These are phyloP conservation scores for Odontesthes bonariensis DNA, from an alignment of 2,113 vertebrate species.

Conservation along the genomic window DNA sequence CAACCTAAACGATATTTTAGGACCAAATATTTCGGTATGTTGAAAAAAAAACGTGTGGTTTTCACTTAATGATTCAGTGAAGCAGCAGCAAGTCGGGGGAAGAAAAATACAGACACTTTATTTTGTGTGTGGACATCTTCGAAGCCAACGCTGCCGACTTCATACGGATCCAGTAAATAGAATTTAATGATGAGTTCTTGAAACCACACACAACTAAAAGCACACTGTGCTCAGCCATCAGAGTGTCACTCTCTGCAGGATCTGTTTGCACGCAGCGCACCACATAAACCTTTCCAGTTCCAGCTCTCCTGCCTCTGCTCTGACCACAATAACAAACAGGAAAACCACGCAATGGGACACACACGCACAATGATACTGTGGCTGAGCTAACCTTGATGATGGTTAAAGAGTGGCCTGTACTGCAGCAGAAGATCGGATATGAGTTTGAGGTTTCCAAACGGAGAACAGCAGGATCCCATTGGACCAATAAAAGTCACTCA, in stretches of 20 bases:
- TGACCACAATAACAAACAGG: conserved; percentile 71
- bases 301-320: conserved; percentile 53
- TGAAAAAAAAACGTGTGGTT: background rate
- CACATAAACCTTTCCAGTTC: conserved; percentile 54
- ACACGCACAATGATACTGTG: conserved; percentile 42
- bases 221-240: conserved; percentile 34
- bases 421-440: conserved; percentile 37
- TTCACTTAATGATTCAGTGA: background rate
- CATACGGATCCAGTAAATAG: conserved; percentile 35
- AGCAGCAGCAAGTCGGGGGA: background rate
- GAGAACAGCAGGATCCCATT: conserved; percentile 58
- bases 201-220: conserved; percentile 58
- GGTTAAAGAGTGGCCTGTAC: conserved; percentile 46
- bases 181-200: conserved; percentile 38
- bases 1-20: background rate
- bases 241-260: conserved; percentile 41
- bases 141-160: conserved; percentile 21
- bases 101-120: background rate
- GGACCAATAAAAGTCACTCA: conserved; percentile 70
- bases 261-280: conserved; percentile 51
- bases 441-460: conserved; percentile 84
- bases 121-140: conserved; percentile 2
- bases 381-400: conserved; percentile 53
- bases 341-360: conserved; percentile 59
- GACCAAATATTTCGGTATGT: no score